phyloP scores from a whole-genome alignment of 2,888 invertebrate genomes.

The Cheilosia scutellata region DNA sequence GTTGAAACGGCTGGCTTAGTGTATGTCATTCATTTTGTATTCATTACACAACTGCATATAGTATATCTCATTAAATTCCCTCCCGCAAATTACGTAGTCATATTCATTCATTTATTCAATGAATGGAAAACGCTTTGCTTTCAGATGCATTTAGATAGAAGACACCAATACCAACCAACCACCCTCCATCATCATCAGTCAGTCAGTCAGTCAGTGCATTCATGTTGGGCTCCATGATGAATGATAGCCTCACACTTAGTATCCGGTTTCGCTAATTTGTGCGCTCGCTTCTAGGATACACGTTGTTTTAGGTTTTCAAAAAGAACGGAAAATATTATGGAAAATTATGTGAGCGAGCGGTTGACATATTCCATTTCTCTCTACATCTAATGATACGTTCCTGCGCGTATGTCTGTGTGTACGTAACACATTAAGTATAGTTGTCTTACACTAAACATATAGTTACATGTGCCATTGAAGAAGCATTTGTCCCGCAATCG shows the following conservation, averaged over 20 bases:
- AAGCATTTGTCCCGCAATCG: constrained; percentile 62
- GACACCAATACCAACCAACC: constrained; percentile 3
- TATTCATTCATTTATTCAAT: constrained; percentile 76
- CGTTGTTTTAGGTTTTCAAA: constrained; percentile 55
- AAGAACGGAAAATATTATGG: constrained; percentile 69
- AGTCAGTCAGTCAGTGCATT: constrained; percentile 70
- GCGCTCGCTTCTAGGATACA: constrained; percentile 43
- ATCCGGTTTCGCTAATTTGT: constrained; percentile 75
- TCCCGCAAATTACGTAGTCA: constrained; percentile 74
- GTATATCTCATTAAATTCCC: constrained; percentile 74
- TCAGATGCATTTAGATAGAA: constrained; percentile 73
- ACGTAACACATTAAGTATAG: constrained; percentile 72
- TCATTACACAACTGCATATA: constrained; percentile 73
- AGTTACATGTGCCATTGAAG: constrained; percentile 47
- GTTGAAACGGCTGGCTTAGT: constrained; percentile 19
- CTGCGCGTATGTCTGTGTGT: constrained; percentile 25
- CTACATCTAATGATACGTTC: constrained; percentile 25
- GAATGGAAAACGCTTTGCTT: constrained; percentile 76
- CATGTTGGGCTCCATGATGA: constrained; percentile 62
- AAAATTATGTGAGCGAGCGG: constrained; percentile 66
- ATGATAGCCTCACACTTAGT: constrained; percentile 74
- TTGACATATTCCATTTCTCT: constrained; percentile 70
- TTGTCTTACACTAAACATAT: constrained; percentile 56
- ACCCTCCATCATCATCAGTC: constrained; percentile 14
- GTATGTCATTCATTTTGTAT: constrained; percentile 70